These are phyloP conservation scores for Flexamia atlantica DNA, from an alignment of 2,888 invertebrate genomes.

Conservation along the genomic window DNA sequence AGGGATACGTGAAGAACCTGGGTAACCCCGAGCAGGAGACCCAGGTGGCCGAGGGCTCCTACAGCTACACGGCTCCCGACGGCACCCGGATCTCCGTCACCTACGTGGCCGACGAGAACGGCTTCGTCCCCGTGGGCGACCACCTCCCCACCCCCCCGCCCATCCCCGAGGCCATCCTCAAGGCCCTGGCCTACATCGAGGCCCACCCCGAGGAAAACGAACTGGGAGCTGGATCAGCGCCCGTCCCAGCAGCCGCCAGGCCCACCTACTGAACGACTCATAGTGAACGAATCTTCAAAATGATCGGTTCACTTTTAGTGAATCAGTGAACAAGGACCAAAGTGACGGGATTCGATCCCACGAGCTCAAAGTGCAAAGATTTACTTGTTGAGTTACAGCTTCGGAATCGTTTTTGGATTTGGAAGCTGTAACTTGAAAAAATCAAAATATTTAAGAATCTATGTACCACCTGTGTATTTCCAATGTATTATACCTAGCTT, in stretches of 20 bases:
- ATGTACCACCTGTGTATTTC: background rate
- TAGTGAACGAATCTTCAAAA: background rate
- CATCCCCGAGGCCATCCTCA: slow-evolving; percentile 85
- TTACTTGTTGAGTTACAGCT: slow-evolving; percentile 49
- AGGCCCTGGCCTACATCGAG: slow-evolving; percentile 82
- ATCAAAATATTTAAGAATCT: slow-evolving; percentile 46
- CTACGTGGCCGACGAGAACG: slow-evolving; percentile 84
- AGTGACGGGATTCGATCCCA: background rate
- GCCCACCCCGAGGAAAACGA: slow-evolving; percentile 79
- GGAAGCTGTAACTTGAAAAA: slow-evolving; percentile 54
- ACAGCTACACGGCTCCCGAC: slow-evolving; percentile 83
- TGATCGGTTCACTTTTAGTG: background rate
- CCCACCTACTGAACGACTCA: slow-evolving; percentile 33
- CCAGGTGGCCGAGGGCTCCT: slow-evolving; percentile 77
- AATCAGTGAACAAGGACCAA: background rate
- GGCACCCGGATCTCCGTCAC: slow-evolving; percentile 80
- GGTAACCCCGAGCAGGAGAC: slow-evolving; percentile 78
- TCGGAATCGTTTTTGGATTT: slow-evolving; percentile 40
- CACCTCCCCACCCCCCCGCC: slow-evolving; percentile 91
- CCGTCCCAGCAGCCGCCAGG: slow-evolving; percentile 73
- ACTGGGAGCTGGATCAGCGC: slow-evolving; percentile 73
- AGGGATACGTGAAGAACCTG: slow-evolving; percentile 78
- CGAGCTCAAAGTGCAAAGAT: slow-evolving; percentile 40
- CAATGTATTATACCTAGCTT: slow-evolving; percentile 46
- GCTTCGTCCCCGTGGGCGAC: slow-evolving; percentile 78